phyloP scores from a whole-genome alignment of 2,888 invertebrate genomes.

The Balanococcus diminutus region DNA sequence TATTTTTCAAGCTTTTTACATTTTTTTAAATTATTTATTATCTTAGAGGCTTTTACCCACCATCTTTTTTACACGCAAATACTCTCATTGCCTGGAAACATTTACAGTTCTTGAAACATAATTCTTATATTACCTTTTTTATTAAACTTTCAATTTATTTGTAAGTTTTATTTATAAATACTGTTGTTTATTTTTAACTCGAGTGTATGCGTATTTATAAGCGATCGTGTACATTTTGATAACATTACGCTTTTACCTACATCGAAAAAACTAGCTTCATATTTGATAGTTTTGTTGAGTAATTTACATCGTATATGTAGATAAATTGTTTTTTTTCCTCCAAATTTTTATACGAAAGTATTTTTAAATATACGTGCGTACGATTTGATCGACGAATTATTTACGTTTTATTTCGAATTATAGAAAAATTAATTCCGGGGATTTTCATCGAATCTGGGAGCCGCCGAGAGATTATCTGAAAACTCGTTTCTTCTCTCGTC shows the following conservation, averaged over 20 bases:
- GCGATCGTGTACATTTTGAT: neutral
- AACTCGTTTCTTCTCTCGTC: too few relatives aligned
- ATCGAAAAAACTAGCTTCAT: neutral
- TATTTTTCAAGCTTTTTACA: neutral
- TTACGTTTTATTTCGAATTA: neutral
- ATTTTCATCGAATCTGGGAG: neutral
- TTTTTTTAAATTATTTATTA: neutral
- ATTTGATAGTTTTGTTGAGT: neutral
- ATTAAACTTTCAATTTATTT: constrained; percentile 1
- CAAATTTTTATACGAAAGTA: neutral
- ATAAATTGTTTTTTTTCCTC: neutral
- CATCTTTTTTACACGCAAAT: neutral
- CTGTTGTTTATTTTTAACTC: neutral
- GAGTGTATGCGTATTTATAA: neutral
- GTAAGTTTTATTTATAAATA: neutral
- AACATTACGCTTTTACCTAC: constrained; percentile 6
- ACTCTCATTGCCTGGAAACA: neutral
- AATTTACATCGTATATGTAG: neutral
- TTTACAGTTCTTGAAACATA: neutral
- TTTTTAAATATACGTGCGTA: constrained; percentile 28
- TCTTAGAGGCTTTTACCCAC: neutral
- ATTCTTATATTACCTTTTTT: neutral
- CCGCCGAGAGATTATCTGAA: neutral
- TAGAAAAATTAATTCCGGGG: neutral
- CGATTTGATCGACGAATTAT: neutral